Evolutionary conservation across 2,113 vertebrate genomes (phyloP), one percentile per base, ranked within the genome.

Genomic region (Onychostoma macrolepis): DNA sequence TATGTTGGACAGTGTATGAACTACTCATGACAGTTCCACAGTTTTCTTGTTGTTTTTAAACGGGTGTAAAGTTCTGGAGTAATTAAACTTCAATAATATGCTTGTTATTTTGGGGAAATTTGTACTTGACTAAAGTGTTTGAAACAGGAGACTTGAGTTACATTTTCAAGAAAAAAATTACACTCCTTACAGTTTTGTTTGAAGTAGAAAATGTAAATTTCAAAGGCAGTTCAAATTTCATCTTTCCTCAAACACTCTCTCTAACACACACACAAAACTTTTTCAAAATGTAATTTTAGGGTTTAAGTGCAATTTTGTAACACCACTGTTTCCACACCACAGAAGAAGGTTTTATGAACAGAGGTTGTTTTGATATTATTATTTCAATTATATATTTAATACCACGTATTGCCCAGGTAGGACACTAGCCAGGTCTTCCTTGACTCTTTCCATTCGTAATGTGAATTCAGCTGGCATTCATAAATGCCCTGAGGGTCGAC

Each of bases 401-500:
- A 12, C 38, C n/a, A 28, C 80, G 21, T 28, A 45, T 80, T 84
- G 30, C 80, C 36, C 53, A 36, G 30, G 63, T n/a, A 80, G 82
- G 84, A 89, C 30, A 72, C 56, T 43, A 58, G 15, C 50, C 65
- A 80, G 38, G 36, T 45, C 58, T 71, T 88, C 24, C 5, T 43
- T 61, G 26, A 71, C 21, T 28, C 48, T 83, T 75, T 75, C 36
- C 2, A 19, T 83, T 85, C 38, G 24, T 63, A 11, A 38, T 74
- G 80, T 85, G 69, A 67, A 65, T 87, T 71, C 21, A 28, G 86
- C 67, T 84, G 72, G 58, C 86, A 72, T 58, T 83, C 50, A 69
- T 65, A 38, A 85, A 83, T 58, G 56, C 72, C 86, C 86, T 26
- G 75, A 86, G 78, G 88, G 61, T 26, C 75, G 77, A 81, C 26